Evolutionary conservation across 2,888 invertebrate genomes (phyloP).

Genomic region (Ferrisia virgata): DNA sequence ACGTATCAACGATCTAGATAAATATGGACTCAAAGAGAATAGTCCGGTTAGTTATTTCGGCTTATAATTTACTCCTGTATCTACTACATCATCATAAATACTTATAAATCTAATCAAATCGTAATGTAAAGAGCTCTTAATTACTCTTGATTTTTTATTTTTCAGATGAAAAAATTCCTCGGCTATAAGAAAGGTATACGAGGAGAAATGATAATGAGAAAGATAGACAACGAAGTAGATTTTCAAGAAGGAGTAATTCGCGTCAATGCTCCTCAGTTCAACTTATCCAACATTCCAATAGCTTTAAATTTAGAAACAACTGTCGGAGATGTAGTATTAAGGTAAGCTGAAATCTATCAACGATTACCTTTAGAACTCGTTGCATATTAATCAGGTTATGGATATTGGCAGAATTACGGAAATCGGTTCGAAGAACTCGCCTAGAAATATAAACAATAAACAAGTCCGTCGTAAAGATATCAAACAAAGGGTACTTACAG

Average conservation of each 20-base stretch:
- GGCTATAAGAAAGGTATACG: conserved; percentile 48
- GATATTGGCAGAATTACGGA: conserved; percentile 25
- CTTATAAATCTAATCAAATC: background rate
- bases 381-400: background rate
- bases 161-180: conserved; percentile 52
- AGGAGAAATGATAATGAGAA: conserved; percentile 50
- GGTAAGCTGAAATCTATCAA: conserved; percentile 50
- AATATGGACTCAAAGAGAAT: conserved; percentile 50
- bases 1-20: conserved; percentile 56
- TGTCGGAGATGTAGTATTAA: conserved; percentile 56
- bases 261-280: conserved; percentile 54
- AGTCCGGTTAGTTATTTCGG: conserved; percentile 34
- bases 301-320: conserved; percentile 54
- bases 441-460: conserved; percentile 44
- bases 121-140: background rate
- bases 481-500: conserved; percentile 51
- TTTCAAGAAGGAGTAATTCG: conserved; percentile 51
- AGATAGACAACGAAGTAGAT: conserved; percentile 52
- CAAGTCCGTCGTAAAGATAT: conserved; percentile 49
- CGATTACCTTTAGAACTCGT: background rate
- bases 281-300: conserved; percentile 53
- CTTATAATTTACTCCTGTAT: too few relatives aligned
- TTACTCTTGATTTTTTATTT: conserved; percentile 28
- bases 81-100: too few relatives aligned
- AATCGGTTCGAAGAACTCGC: conserved; percentile 40